These are phyloP conservation scores for Watsonalla binaria DNA, from an alignment of 2,888 invertebrate genomes.

Conservation along the genomic window DNA sequence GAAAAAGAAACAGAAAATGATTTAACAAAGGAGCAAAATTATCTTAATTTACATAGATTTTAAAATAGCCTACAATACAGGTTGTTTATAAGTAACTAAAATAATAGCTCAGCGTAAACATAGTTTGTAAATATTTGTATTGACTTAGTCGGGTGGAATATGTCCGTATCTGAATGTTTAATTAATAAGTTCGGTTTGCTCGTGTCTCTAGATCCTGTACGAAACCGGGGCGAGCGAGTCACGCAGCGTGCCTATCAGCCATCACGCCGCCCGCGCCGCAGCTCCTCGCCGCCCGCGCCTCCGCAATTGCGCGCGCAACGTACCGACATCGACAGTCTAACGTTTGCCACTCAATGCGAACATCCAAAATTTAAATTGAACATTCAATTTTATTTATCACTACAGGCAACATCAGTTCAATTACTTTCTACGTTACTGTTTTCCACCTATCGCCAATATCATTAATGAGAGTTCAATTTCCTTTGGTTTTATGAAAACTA, in stretches of 20 bases:
- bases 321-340: conserved; percentile 8
- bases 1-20: conserved; percentile 40
- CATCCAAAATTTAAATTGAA: conserved; percentile 22
- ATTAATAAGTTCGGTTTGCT: conserved; percentile 52
- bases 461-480: neutral
- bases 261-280: conserved; percentile 36
- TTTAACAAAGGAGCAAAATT: conserved; percentile 7
- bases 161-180: conserved; percentile 49
- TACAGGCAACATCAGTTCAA: conserved; percentile 26
- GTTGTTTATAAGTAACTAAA: conserved; percentile 3
- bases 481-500: neutral
- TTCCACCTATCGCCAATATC: conserved; percentile 13
- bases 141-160: conserved; percentile 17
- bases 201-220: conserved; percentile 63
- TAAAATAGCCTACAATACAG: no score
- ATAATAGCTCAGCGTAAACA: conserved; percentile 5
- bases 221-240: conserved; percentile 72
- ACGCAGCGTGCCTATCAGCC: conserved; percentile 59
- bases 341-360: conserved; percentile 7
- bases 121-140: conserved; percentile 5
- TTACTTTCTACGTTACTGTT: conserved; percentile 33
- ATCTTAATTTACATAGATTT: neutral
- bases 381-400: conserved; percentile 25
- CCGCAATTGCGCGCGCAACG: conserved; percentile 7
- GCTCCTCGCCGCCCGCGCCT: conserved; percentile 7